These are phyloP conservation scores for Pantelozetes paolii DNA, from an alignment of 2,888 invertebrate genomes.

Conservation along the genomic window DNA sequence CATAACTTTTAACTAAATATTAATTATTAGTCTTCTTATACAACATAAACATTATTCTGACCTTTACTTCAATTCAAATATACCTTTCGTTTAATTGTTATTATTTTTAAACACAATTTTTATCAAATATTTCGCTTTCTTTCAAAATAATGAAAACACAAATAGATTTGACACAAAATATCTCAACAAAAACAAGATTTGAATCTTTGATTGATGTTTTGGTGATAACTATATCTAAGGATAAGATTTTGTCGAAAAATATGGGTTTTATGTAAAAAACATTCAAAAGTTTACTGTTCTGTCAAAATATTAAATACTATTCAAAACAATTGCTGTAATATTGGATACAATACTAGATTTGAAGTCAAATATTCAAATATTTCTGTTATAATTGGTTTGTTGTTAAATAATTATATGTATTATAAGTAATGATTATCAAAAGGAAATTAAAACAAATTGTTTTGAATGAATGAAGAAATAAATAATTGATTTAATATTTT, in stretches of 20 bases:
- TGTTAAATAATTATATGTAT: slow-evolving; percentile 27
- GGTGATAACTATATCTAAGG: slow-evolving; percentile 9
- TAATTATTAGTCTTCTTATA: too few relatives aligned
- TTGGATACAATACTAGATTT: slow-evolving; percentile 1
- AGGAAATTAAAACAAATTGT: slow-evolving; percentile 19
- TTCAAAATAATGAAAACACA: not conserved
- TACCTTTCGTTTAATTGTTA: slow-evolving; percentile 4
- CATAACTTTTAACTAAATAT: slow-evolving; percentile 4
- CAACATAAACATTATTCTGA: not conserved
- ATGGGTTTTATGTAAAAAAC: not conserved
- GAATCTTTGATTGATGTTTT: slow-evolving; percentile 18
- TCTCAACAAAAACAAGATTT: not conserved
- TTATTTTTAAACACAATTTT: not conserved
- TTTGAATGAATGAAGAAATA: too few relatives aligned
- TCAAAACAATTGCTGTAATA: slow-evolving; percentile 24
- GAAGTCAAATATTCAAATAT: slow-evolving; percentile 1
- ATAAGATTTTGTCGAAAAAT: not conserved
- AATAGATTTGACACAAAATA: not conserved
- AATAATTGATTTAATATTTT: too few relatives aligned
- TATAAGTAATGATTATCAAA: slow-evolving; percentile 16
- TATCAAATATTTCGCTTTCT: slow-evolving; percentile 11
- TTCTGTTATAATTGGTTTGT: slow-evolving; percentile 36
- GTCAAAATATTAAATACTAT: not conserved
- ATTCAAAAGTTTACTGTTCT: not conserved
- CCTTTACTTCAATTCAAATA: not conserved